A percentile compares a stretch with the other conserved stretches of the same genome.
phyloP scores from a whole-genome alignment of 2,797 vertebrate genomes.

The Fundulus diaphanus region DNA sequence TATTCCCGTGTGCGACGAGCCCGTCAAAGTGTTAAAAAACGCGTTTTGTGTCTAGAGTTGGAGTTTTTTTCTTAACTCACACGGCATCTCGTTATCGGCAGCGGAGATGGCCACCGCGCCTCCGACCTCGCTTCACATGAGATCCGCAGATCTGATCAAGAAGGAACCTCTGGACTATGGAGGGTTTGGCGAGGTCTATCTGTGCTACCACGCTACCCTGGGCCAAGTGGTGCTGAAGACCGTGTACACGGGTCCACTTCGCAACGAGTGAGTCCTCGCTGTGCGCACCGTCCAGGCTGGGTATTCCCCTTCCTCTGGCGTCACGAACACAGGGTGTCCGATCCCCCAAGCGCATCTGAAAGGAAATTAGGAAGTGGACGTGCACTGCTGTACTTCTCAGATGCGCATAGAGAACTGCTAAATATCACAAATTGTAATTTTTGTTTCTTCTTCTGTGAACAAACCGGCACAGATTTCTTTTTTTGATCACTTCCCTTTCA shows the following conservation, averaged over 20 bases:
- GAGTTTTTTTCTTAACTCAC: neutral
- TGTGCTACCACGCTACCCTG: constrained; percentile 88
- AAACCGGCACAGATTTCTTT: neutral
- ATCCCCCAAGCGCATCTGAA: neutral
- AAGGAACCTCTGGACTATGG: constrained; percentile 85
- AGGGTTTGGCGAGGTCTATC: constrained; percentile 90
- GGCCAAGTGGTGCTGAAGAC: constrained; percentile 93
- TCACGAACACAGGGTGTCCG: constrained; percentile 44
- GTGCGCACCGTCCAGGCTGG: constrained; percentile 19
- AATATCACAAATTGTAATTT: neutral
- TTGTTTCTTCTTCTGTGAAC: constrained; percentile 10
- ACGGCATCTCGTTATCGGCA: neutral
- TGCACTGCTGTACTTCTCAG: neutral
- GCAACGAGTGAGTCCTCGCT: constrained; percentile 85
- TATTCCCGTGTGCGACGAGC: no score
- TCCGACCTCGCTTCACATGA: constrained; percentile 80
- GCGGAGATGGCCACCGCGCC: constrained; percentile 82
- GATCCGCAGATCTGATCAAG: constrained; percentile 83
- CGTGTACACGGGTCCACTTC: constrained; percentile 88
- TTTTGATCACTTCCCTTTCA: constrained; percentile 16
- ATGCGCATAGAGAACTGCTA: neutral
- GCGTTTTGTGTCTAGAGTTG: neutral
- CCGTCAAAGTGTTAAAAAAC: accelerated
- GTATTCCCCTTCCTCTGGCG: constrained; percentile 49
- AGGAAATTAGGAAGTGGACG: neutral